Conservation (phyloP, 2,113 vertebrate species). For the Felis chaus region DNA sequence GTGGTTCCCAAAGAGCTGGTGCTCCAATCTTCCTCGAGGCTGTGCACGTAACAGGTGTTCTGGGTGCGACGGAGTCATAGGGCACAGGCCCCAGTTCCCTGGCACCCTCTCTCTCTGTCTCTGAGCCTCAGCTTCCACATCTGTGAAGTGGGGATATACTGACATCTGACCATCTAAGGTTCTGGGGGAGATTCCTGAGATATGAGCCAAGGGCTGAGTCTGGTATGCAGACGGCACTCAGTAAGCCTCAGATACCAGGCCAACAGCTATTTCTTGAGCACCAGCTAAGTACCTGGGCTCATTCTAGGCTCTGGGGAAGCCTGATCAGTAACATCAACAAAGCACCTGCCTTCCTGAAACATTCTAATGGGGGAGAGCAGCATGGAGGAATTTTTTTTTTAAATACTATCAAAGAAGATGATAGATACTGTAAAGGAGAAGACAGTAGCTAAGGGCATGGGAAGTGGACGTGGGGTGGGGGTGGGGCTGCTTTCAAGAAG, state of each 20-base stretch:
- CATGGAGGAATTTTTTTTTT: neutral
- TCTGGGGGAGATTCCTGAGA: neutral
- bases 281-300: neutral
- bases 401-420: neutral
- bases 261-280: neutral
- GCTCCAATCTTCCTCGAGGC: neutral
- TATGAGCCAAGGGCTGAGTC: neutral
- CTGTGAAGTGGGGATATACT: neutral
- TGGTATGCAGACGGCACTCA: neutral
- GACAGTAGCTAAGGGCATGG: neutral
- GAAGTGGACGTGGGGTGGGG: neutral
- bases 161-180: rapidly evolving
- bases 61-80: neutral
- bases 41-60: rapidly evolving
- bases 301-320: neutral
- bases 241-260: neutral
- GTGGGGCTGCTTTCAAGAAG: neutral
- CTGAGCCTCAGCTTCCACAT: neutral
- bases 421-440: neutral
- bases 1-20: neutral
- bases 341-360: neutral
- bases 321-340: neutral
- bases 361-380: neutral
- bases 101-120: neutral
- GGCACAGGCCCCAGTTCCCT: neutral